A percentile compares a stretch with the other conserved stretches of the same genome.
These are phyloP conservation scores for Parapristionchus giblindavisi DNA, from an alignment of 2,888 invertebrate species.

Conservation along the genomic window DNA sequence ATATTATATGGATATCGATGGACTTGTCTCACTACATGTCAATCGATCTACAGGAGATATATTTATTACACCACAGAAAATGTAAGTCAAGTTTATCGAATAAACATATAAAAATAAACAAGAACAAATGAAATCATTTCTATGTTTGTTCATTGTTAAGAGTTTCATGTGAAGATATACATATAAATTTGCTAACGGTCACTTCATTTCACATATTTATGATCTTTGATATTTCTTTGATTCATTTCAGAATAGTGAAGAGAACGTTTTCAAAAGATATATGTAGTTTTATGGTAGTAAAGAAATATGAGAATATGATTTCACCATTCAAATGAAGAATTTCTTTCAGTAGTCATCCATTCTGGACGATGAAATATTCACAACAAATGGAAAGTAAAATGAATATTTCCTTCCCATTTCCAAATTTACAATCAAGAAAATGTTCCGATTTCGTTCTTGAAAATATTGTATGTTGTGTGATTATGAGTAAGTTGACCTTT, in stretches of 20 bases:
- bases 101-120: too few species aligned
- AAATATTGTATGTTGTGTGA: slow-evolving; percentile 5
- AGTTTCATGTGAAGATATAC: too few species aligned
- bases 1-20: not conserved
- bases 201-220: too few species aligned
- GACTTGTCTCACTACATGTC: not conserved
- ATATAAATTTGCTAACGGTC: too few species aligned
- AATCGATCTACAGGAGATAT: slow-evolving; percentile 7
- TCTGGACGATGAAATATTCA: not conserved
- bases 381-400: not conserved
- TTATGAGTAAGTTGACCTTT: not conserved
- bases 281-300: too few species aligned
- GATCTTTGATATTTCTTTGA: too few species aligned
- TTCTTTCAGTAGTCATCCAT: not conserved
- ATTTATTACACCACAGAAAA: not conserved
- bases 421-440: not conserved
- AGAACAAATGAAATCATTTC: too few species aligned
- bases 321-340: too few species aligned
- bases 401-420: not conserved
- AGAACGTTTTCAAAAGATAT: too few species aligned
- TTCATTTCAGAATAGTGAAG: not conserved
- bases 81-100: not conserved
- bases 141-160: too few species aligned
- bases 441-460: not conserved
- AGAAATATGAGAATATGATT: too few species aligned